phyloP scores from a whole-genome alignment of 2,888 invertebrate species.

The Anorthoa munda region DNA sequence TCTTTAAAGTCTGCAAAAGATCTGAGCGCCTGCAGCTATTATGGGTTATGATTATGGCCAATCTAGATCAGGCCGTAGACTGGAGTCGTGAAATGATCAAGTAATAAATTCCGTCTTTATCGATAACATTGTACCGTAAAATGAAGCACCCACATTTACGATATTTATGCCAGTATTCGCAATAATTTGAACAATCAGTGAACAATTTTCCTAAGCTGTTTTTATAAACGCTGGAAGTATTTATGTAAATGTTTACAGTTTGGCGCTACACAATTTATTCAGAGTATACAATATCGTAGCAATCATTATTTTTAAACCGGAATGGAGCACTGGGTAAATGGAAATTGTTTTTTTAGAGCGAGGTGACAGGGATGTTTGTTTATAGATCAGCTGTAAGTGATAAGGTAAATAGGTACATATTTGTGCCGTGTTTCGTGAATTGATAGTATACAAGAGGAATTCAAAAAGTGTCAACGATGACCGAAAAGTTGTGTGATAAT shows the following conservation, averaged over 20 bases:
- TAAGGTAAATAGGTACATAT: not conserved
- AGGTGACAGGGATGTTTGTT: not conserved
- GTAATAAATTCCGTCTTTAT: constrained; percentile 54
- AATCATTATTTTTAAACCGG: constrained; percentile 15
- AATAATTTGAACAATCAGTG: constrained; percentile 36
- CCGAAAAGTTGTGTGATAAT: not conserved
- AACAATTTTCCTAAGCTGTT: constrained; percentile 29
- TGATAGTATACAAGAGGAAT: not conserved
- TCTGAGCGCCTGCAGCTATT: constrained; percentile 47
- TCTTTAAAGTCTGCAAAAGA: constrained; percentile 36
- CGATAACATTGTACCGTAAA: constrained; percentile 48
- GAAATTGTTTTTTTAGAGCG: not conserved
- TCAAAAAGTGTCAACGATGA: not conserved
- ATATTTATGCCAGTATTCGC: constrained; percentile 46
- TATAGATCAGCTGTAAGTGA: not conserved
- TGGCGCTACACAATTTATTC: constrained; percentile 19
- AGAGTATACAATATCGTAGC: not conserved
- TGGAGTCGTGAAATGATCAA: constrained; percentile 52
- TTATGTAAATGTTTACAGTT: constrained; percentile 26
- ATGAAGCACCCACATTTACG: constrained; percentile 36
- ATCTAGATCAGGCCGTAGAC: constrained; percentile 49
- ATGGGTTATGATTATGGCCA: constrained; percentile 48
- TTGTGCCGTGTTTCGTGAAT: not conserved
- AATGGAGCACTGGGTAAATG: not conserved
- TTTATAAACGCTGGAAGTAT: constrained; percentile 20